Percentiles rank a stretch among this genome's conserved stretches.
Evolutionary conservation across 2,888 invertebrate genomes (phyloP).

Genomic region (Spodoptera picta): DNA sequence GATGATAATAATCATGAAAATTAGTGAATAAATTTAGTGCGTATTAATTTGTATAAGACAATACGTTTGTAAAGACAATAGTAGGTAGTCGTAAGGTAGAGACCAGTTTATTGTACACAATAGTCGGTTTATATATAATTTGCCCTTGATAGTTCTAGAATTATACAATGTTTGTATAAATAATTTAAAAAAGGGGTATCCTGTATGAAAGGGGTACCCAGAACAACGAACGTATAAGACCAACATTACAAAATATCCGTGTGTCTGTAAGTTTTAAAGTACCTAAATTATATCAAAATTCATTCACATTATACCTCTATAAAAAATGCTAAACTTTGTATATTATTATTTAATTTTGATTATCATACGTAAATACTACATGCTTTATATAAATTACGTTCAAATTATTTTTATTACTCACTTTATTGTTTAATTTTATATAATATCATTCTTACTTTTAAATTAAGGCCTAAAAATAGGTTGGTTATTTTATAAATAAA

Average conservation of each 20-base stretch:
- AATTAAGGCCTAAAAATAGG: constrained; percentile 38
- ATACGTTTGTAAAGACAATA: constrained; percentile 76
- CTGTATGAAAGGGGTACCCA: constrained; percentile 18
- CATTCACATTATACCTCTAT: too few relatives aligned
- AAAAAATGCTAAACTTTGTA: too few relatives aligned
- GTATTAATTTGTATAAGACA: constrained; percentile 68
- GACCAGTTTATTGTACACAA: constrained; percentile 69
- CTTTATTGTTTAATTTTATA: constrained; percentile 7
- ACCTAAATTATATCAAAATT: too few relatives aligned
- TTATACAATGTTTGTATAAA: neutral
- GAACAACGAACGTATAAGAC: constrained; percentile 53
- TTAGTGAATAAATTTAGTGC: constrained; percentile 36
- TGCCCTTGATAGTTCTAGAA: constrained; percentile 1
- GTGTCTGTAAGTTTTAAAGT: too few relatives aligned
- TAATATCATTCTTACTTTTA: constrained; percentile 12
- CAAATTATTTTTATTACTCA: neutral
- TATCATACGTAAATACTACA: too few relatives aligned
- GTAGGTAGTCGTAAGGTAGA: constrained; percentile 67
- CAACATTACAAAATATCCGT: constrained; percentile 23
- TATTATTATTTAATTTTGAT: too few relatives aligned
- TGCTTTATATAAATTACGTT: neutral
- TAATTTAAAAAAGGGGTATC: constrained; percentile 10
- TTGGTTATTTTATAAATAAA: constrained; percentile 47
- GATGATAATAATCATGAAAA: constrained; percentile 43
- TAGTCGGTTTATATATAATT: constrained; percentile 36